Evolutionary conservation across 37 sponge, comb jelly and placozoan species (phyloP).

Genomic region (Hormiphora californensis): DNA sequence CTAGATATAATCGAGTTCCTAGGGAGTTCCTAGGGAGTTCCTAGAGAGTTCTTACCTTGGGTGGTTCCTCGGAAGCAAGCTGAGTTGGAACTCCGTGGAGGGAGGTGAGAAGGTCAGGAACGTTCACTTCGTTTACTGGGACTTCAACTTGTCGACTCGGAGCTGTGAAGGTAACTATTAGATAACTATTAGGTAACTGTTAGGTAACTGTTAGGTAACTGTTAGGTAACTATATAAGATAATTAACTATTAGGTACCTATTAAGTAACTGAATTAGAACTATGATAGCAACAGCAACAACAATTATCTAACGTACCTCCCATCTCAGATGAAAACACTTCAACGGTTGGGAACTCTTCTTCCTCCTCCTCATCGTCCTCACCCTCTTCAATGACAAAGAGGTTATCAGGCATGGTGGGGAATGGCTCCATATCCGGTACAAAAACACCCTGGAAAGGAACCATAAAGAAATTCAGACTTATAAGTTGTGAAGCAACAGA

Average conservation of each 20-base stretch:
- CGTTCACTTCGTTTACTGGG: not conserved
- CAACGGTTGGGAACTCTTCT: not conserved
- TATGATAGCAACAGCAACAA: not conserved
- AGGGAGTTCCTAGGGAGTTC: no score
- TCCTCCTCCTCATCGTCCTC: not conserved
- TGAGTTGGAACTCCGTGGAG: conserved; percentile 36
- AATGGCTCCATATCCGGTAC: conserved; percentile 1
- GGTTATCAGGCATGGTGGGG: conserved; percentile 3
- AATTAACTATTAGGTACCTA: not conserved
- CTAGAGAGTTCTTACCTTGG: no score
- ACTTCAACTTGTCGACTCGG: not conserved
- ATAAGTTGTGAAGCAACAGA: not conserved
- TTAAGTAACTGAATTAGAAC: not conserved
- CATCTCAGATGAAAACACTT: not conserved
- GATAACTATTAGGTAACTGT: not conserved
- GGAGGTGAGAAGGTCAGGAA: not conserved
- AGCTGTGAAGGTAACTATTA: not conserved
- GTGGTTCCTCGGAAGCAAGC: conserved; percentile 16
- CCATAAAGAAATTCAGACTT: not conserved
- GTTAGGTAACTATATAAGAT: not conserved
- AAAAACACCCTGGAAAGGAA: not conserved
- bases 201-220: not conserved
- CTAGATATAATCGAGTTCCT: no score
- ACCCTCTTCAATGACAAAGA: conserved; percentile 43
- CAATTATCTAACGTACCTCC: no score